phyloP scores from a whole-genome alignment of 2,113 vertebrate species.

The Bettongia penicillata region DNA sequence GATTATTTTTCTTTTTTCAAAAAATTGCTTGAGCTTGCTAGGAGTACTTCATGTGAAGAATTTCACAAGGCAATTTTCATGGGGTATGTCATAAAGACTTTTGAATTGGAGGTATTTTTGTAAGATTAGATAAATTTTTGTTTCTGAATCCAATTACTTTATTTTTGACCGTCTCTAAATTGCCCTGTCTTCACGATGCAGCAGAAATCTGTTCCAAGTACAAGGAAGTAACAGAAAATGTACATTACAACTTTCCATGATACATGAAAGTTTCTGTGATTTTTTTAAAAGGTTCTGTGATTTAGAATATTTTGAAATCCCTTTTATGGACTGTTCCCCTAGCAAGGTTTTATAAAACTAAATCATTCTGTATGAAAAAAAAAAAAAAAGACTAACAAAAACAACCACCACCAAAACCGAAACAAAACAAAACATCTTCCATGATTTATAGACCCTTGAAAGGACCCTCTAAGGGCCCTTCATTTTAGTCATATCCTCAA shows the following conservation, averaged over 20 bases:
- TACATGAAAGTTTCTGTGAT: background rate
- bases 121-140: background rate
- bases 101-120: background rate
- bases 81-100: background rate
- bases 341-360: background rate
- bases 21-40: background rate
- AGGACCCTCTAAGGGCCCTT: background rate
- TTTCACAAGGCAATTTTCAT: background rate
- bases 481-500: background rate
- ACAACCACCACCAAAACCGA: too few species aligned
- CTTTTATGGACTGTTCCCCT: background rate
- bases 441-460: background rate
- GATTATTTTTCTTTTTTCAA: background rate
- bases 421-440: background rate
- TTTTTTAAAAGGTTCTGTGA: background rate
- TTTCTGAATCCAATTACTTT: background rate
- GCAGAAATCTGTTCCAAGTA: background rate
- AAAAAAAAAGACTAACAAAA: too few species aligned
- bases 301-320: background rate
- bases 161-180: background rate
- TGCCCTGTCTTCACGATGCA: background rate
- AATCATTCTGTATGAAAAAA: background rate
- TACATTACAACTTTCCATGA: background rate
- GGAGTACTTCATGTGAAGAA: background rate
- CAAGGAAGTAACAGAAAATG: background rate